These are phyloP conservation scores for Lochmaea capreae DNA, from an alignment of 2,888 invertebrate species.

Conservation along the genomic window DNA sequence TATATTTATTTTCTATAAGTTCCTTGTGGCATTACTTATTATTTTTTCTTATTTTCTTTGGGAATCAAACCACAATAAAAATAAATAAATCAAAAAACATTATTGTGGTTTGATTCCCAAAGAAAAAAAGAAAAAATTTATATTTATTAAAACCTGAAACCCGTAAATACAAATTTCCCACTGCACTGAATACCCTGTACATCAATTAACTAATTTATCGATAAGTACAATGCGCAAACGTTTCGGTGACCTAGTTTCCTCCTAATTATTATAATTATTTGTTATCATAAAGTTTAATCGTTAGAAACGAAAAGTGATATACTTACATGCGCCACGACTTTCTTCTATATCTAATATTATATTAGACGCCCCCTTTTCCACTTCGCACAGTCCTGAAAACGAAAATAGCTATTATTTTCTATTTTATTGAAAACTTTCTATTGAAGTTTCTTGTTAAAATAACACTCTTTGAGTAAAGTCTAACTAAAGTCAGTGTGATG, in stretches of 20 bases:
- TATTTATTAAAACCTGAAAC: no score
- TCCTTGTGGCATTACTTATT: no score
- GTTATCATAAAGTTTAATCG: conserved; percentile 13
- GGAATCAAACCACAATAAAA: no score
- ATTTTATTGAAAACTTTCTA: conserved; percentile 11
- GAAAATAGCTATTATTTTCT: conserved; percentile 32
- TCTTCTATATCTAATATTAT: conserved; percentile 93
- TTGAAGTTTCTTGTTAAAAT: neutral
- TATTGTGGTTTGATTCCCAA: no score
- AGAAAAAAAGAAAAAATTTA: no score
- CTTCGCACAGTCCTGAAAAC: conserved; percentile 78
- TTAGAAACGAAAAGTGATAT: conserved; percentile 40
- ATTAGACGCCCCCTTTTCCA: conserved; percentile 88
- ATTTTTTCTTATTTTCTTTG: no score
- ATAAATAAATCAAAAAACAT: no score
- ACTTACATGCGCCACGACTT: conserved; percentile 87
- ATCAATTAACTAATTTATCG: neutral
- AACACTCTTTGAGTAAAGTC: no score
- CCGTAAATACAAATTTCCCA: neutral
- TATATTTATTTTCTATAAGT: no score
- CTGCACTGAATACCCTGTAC: no score
- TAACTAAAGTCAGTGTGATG: no score
- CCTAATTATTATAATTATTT: conserved; percentile 14
- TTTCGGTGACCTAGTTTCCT: conserved; percentile 19
- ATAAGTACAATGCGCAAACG: neutral